Evolutionary conservation across 1,140 invertebrate genomes (phyloP).

Genomic region (Hycleus cichorii): DNA sequence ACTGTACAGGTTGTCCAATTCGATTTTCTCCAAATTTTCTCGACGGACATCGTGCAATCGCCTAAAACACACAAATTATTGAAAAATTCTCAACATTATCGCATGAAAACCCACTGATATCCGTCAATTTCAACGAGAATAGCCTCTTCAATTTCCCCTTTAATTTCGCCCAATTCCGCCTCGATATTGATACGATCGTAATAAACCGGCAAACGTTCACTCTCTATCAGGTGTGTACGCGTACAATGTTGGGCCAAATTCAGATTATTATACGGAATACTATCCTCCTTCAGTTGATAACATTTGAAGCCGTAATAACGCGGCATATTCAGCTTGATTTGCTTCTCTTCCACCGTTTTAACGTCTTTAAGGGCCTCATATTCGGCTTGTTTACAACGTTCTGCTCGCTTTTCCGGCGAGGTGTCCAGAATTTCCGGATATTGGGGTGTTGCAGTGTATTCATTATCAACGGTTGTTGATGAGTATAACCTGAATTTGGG

Average conservation of each 20-base stretch:
- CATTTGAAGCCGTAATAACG: conserved; percentile 69
- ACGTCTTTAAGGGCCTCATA: conserved; percentile 55
- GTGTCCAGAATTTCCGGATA: conserved; percentile 58
- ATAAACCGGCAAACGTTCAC: conserved; percentile 46
- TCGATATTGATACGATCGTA: conserved; percentile 46
- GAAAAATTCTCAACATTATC: conserved; percentile 29
- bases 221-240: conserved; percentile 54
- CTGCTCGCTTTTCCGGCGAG: conserved; percentile 39
- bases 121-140: conserved; percentile 49
- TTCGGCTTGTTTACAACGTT: conserved; percentile 41
- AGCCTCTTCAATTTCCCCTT: conserved; percentile 51
- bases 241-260: conserved; percentile 62
- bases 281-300: conserved; percentile 51
- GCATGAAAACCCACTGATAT: conserved; percentile 40
- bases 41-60: conserved; percentile 20
- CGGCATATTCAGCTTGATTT: conserved; percentile 71
- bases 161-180: conserved; percentile 43
- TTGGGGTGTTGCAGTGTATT: conserved; percentile 38
- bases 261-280: conserved; percentile 59
- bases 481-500: no score
- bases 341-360: conserved; percentile 72
- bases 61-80: conserved; percentile 13
- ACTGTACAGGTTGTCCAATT: conserved; percentile 42
- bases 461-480: conserved; percentile 8
- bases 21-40: conserved; percentile 18